Conservation (phyloP, 2,113 vertebrate genomes). For the Pedetes capensis region DNA sequence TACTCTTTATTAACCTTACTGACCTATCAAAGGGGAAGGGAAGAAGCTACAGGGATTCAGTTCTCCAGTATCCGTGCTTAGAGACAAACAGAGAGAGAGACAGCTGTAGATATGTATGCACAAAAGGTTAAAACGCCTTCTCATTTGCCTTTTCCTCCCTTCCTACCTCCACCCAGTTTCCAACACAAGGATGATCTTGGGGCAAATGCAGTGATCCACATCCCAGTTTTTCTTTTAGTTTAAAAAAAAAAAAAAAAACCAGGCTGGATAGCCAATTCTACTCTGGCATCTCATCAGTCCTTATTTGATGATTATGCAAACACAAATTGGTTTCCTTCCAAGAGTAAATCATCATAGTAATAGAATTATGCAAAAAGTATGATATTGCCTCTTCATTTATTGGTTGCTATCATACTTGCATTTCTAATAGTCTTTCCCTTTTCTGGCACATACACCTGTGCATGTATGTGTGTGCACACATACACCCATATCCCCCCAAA, state of each 20-base stretch:
- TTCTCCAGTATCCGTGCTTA: neutral
- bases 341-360: neutral
- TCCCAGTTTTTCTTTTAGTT: neutral
- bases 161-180: neutral
- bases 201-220: neutral
- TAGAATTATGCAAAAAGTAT: slow-evolving; percentile 5
- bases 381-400: neutral
- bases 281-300: neutral
- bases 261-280: neutral
- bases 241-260: neutral
- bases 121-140: neutral
- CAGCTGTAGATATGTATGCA: neutral
- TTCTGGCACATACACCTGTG: neutral
- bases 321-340: neutral
- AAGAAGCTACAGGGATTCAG: neutral
- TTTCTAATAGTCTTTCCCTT: neutral
- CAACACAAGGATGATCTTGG: neutral
- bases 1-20: neutral
- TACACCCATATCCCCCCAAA: neutral
- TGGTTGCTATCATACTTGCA: neutral
- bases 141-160: neutral
- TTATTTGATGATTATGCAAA: slow-evolving; percentile 26
- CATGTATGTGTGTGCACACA: neutral
- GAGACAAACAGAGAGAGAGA: neutral
- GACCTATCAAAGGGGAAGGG: neutral